phyloP scores from a whole-genome alignment of 2,888 invertebrate species.

The Penaeus monodon region DNA sequence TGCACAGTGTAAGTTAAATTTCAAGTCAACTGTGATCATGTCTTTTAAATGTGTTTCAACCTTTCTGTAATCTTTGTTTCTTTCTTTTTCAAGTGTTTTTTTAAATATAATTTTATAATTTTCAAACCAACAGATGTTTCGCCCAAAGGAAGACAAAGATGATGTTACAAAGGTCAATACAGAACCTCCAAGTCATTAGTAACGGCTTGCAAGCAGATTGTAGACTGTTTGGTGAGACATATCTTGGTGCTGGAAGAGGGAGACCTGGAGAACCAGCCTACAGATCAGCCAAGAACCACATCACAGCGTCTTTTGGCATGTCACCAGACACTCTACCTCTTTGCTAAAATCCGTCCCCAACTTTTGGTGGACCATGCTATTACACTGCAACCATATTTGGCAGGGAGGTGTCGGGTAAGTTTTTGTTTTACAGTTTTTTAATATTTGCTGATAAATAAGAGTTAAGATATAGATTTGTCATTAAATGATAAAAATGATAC shows the following conservation, averaged over 20 bases:
- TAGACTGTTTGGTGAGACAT: constrained; percentile 96
- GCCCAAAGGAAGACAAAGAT: constrained; percentile 91
- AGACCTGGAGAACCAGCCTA: constrained; percentile 18
- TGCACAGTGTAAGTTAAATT: constrained; percentile 83
- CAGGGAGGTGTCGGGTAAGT: constrained; percentile 61
- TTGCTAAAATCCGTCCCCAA: constrained; percentile 96
- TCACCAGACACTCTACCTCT: constrained; percentile 92
- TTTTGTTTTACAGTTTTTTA: neutral
- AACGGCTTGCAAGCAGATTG: constrained; percentile 93
- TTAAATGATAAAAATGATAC: too few species aligned
- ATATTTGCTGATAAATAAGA: neutral
- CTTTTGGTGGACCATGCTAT: constrained; percentile 93
- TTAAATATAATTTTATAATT: constrained; percentile 30
- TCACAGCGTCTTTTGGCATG: constrained; percentile 92
- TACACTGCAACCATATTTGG: constrained; percentile 94
- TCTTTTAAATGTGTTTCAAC: too few species aligned
- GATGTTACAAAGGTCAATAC: constrained; percentile 86
- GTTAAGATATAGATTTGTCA: neutral
- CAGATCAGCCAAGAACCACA: constrained; percentile 72
- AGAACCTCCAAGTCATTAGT: constrained; percentile 87
- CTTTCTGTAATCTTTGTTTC: neutral
- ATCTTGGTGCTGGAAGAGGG: constrained; percentile 88
- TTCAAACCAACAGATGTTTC: constrained; percentile 79
- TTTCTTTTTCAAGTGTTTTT: neutral
- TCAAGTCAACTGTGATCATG: neutral